Evolutionary conservation across 2,797 vertebrate species (phyloP).

Genomic region (Myiotriccus ornatus): DNA sequence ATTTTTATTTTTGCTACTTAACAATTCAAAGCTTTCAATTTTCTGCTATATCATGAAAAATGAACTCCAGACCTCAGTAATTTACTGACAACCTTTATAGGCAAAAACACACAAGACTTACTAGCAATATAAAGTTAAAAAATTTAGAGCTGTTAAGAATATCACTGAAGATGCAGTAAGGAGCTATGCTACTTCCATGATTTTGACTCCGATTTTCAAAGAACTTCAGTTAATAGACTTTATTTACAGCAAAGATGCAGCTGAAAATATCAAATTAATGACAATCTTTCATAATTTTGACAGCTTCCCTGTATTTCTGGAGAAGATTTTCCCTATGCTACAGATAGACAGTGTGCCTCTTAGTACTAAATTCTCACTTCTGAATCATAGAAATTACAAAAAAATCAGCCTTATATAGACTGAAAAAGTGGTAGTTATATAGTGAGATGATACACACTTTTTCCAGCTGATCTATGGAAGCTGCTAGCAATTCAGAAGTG

Average conservation of each 20-base stretch:
- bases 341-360: neutral
- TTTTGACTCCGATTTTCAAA: neutral
- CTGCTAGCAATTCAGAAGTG: neutral
- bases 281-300: neutral
- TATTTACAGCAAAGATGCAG: neutral
- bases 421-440: neutral
- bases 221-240: neutral
- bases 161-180: neutral
- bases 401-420: neutral
- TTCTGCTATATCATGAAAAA: neutral
- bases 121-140: neutral
- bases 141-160: neutral
- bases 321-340: neutral
- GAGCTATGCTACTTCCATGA: neutral
- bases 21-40: neutral
- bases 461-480: neutral
- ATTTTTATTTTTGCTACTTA: neutral
- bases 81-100: neutral
- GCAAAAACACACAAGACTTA: neutral
- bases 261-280: neutral
- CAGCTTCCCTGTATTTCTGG: neutral
- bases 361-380: neutral
- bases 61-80: neutral
- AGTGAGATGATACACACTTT: neutral
- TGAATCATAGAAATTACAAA: neutral